Evolutionary conservation across 2,113 vertebrate species (phyloP).

Genomic region (Arvicanthis niloticus): DNA sequence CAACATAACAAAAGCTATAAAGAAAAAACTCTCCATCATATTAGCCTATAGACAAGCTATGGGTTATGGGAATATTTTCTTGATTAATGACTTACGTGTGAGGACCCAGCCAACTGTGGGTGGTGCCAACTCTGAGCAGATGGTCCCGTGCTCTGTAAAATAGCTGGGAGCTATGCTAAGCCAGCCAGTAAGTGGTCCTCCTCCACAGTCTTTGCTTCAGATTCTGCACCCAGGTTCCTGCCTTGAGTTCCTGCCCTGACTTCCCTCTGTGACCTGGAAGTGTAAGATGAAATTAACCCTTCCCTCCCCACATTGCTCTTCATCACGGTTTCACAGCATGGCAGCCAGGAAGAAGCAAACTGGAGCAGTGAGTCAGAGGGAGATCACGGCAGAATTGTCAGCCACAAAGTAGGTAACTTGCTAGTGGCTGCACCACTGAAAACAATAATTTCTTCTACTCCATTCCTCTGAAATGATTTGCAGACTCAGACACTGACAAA

Average conservation of each 20-base stretch:
- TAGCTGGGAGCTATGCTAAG: accelerated
- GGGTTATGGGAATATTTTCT: not conserved
- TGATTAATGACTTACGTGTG: not conserved
- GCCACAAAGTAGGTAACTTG: not conserved
- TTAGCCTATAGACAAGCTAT: not conserved
- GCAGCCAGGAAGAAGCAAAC: too few species aligned
- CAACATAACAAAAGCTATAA: not conserved
- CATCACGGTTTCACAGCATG: not conserved
- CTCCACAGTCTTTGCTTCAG: not conserved
- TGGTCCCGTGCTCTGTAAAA: not conserved
- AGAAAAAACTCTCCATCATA: not conserved
- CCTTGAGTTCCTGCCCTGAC: not conserved
- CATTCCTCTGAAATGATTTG: not conserved
- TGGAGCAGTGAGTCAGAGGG: not conserved
- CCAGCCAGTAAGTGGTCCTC: not conserved
- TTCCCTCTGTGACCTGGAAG: too few species aligned
- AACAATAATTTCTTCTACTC: not conserved
- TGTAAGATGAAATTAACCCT: not conserved
- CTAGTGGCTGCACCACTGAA: not conserved
- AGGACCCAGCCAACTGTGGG: not conserved
- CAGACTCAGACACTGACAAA: not conserved
- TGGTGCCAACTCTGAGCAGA: not conserved
- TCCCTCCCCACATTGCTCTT: not conserved
- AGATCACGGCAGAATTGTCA: not conserved
- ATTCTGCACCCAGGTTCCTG: not conserved